Conservation (phyloP, 2,797 vertebrate genomes). For the Girardinus metallicus region DNA sequence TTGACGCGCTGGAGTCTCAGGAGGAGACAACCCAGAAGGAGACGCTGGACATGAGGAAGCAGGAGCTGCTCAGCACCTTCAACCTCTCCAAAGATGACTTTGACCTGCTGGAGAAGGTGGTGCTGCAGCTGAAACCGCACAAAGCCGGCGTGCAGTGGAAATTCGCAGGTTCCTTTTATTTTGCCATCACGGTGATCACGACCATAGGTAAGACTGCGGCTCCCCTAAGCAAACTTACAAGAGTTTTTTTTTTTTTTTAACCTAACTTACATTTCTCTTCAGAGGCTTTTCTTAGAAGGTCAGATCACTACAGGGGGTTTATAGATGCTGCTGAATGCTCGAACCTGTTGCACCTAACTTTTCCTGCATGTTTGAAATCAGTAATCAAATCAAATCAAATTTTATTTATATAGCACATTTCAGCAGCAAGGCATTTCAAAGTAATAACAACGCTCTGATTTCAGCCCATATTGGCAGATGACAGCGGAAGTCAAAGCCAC, state of each 20-base stretch:
- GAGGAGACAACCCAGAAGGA: constrained; percentile 82
- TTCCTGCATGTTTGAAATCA: not conserved
- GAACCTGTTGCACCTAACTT: constrained; percentile 4
- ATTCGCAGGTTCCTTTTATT: constrained; percentile 95
- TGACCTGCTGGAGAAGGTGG: constrained; percentile 86
- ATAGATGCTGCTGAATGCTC: not conserved
- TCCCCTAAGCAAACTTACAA: not conserved
- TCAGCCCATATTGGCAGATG: not conserved
- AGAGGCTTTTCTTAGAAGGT: not conserved
- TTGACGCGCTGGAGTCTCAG: constrained; percentile 90
- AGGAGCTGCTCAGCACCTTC: constrained; percentile 83
- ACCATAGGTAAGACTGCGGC: constrained; percentile 87
- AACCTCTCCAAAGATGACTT: constrained; percentile 85
- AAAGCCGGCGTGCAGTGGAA: constrained; percentile 94
- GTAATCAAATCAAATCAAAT: too few relatives aligned
- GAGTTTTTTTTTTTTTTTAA: not conserved
- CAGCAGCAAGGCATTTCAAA: too few relatives aligned
- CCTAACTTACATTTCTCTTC: not conserved
- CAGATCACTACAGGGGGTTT: not conserved
- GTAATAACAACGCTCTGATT: not conserved
- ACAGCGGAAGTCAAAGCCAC: not conserved
- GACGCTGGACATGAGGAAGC: constrained; percentile 77
- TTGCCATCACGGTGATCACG: constrained; percentile 96
- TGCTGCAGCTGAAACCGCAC: constrained; percentile 91
- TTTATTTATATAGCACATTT: too few relatives aligned